These are phyloP conservation scores for Achlya flavicornis DNA, from an alignment of 2,888 invertebrate species.

Conservation along the genomic window DNA sequence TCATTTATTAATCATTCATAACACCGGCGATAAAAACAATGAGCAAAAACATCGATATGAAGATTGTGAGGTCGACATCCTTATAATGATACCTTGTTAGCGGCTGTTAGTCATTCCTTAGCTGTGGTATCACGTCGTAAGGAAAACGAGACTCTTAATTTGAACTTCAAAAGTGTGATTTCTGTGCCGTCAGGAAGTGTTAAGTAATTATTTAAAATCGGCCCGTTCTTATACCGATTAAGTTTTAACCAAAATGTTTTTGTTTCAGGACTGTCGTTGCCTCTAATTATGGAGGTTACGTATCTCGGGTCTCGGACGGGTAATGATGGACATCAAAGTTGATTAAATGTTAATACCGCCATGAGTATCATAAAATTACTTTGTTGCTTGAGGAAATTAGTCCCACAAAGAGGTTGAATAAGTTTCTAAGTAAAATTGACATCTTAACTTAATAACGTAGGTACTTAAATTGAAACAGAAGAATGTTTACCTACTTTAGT, in stretches of 20 bases:
- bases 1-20: constrained; percentile 21
- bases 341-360: constrained; percentile 17
- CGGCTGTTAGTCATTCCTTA: constrained; percentile 72
- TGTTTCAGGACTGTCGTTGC: constrained; percentile 52
- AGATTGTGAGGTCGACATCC: constrained; percentile 63
- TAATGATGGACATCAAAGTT: constrained; percentile 35
- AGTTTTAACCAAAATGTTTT: constrained; percentile 52
- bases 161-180: constrained; percentile 78
- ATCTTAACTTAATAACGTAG: background rate
- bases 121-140: constrained; percentile 51
- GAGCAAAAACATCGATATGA: constrained; percentile 66
- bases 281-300: constrained; percentile 28
- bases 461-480: background rate
- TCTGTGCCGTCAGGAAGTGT: constrained; percentile 69
- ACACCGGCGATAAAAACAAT: constrained; percentile 45
- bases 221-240: constrained; percentile 49
- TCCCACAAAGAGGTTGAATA: constrained; percentile 8
- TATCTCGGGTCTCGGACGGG: constrained; percentile 34
- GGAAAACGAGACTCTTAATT: constrained; percentile 74
- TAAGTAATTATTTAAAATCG: constrained; percentile 75
- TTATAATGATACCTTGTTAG: constrained; percentile 80
- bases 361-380: constrained; percentile 13
- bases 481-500: background rate
- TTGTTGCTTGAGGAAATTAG: constrained; percentile 14
- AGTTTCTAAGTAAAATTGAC: background rate